Evolutionary conservation across 2,888 invertebrate genomes (phyloP).

Genomic region (Zhuqinia jingwanae): DNA sequence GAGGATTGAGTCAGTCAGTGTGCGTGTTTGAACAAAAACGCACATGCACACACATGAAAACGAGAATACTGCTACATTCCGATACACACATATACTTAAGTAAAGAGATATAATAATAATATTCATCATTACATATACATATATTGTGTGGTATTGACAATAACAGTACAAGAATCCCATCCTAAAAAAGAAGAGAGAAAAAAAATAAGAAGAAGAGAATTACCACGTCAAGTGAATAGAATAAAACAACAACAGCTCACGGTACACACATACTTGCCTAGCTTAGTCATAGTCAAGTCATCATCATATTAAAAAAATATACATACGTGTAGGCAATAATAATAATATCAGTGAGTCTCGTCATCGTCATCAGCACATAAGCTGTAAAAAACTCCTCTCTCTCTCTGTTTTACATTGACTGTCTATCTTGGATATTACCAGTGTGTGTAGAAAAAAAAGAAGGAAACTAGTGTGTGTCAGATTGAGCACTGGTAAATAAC

Average conservation of each 20-base stretch:
- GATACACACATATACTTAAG: not conserved
- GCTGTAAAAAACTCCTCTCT: slow-evolving; percentile 24
- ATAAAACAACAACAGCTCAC: no score
- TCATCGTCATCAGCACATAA: not conserved
- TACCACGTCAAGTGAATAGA: slow-evolving; percentile 39
- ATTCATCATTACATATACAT: no score
- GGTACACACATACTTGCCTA: not conserved
- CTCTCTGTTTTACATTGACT: slow-evolving; percentile 31
- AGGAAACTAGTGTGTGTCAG: not conserved
- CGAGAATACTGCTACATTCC: slow-evolving; percentile 4
- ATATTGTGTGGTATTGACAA: slow-evolving; percentile 24
- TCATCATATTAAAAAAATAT: no score
- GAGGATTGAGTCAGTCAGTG: slow-evolving; percentile 9
- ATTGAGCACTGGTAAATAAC: slow-evolving; percentile 14
- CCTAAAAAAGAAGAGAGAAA: no score
- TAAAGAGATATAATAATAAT: no score
- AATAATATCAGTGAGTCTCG: not conserved
- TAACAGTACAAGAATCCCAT: slow-evolving; percentile 27
- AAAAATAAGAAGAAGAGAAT: no score
- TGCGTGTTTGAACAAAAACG: not conserved
- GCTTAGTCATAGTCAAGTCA: no score
- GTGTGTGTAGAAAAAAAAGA: not conserved
- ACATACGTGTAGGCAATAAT: not conserved
- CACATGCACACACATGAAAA: slow-evolving; percentile 30
- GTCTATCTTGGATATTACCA: no score